phyloP scores from a whole-genome alignment of 2,888 invertebrate genomes.

The Dryococelus australis region DNA sequence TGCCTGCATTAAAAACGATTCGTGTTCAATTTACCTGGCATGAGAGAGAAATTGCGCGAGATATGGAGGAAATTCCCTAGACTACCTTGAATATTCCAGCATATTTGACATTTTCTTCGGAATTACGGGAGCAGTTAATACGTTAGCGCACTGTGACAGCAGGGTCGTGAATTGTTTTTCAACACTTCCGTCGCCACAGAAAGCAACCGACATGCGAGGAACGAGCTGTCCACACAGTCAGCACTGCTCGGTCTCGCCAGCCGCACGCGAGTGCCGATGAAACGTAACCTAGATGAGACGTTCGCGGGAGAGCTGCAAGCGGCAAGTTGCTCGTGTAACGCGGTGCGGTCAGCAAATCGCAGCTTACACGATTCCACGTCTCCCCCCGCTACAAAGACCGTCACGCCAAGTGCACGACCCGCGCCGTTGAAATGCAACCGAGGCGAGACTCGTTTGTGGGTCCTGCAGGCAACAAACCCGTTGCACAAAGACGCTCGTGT shows the following conservation, averaged over 20 bases:
- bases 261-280: too few species aligned
- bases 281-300: too few species aligned
- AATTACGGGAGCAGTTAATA: neutral
- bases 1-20: neutral
- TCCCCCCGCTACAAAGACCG: too few species aligned
- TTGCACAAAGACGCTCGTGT: neutral
- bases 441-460: too few species aligned
- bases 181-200: neutral
- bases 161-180: neutral
- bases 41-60: neutral
- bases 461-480: neutral
- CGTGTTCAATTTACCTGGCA: neutral
- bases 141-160: neutral
- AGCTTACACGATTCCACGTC: too few species aligned
- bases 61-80: neutral
- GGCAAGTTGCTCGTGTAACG: too few species aligned
- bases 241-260: too few species aligned
- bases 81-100: neutral
- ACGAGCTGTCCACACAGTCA: neutral
- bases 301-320: too few species aligned
- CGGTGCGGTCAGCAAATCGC: too few species aligned
- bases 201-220: neutral
- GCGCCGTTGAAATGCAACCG: too few species aligned
- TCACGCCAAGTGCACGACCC: too few species aligned
- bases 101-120: neutral